Base-by-base conservation (phyloP, 2,797 vertebrate species). In the Acanthis flammea region DNA sequence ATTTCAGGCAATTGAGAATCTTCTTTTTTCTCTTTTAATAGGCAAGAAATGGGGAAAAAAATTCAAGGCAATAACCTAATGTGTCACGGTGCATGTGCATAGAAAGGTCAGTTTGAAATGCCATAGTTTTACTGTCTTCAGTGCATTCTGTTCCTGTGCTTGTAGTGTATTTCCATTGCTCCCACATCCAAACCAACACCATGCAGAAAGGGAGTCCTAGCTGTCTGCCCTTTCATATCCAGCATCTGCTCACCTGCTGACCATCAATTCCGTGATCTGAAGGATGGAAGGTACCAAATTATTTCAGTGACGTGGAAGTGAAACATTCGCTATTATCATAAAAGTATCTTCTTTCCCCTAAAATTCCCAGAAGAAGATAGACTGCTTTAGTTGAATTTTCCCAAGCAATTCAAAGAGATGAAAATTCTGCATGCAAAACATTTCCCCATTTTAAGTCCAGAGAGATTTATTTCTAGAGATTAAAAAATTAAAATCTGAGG, bases 101-200 rank as follows among this genome's bases (percentile, higher is more conserved):
- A 48, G 61, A 62, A 90, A 82, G n/a, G 65, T 57, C 44, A 45
- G 13, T 60, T 70, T 71, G 65, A 94, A 94, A 88, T 31, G 44
- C 47, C n/a, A 7, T 10, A 27, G 44, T 31, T 86, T 62, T 58
- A 25, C 13, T 35, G 21, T 19, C 58, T 80, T 30, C 28, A 66
- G 67, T 25, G 28, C 12, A 31, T 82, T 92, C 61, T 68, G 23
- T 28, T 79, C 42, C 65, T 27, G 7, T 24, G 35, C 11, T 82
- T 50, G n/a, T 39, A 72, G 23, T n/a, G 22, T 87, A 3, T 22
- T 19, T 57, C 11, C 4, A 0, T 30, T 62, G 27, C 47, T 57
- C 39, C 35, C 25, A 27, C 41, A 77, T 4, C 10, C 75, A 86
- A 80, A 72, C 7, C 28, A 87, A 31, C 7, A 33, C n/a, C 23